Evolutionary conservation across 1,140 invertebrate species (phyloP), one percentile per base, ranked within the genome.

Genomic region (Magallana gigas): DNA sequence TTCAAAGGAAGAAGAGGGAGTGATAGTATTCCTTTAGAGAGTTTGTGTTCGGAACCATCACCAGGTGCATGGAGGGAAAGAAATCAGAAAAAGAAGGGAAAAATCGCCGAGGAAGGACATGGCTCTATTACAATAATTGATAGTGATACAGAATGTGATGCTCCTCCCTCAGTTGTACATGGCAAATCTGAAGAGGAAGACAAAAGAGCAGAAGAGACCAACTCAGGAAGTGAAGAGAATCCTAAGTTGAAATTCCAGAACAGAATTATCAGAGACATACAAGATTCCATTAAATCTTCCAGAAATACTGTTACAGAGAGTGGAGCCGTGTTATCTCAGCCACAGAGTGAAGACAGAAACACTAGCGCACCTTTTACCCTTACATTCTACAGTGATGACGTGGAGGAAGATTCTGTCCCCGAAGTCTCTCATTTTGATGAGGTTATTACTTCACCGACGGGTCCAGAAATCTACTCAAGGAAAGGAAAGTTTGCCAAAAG

Each of bases 331-430:
- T 76, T 76, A 76, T 8, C 68, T 12, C 68, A 76, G 68, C 68
- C 68, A 29, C 68, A 76, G 68, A 36, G 68, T 76, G 68, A 76
- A 29, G 68, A 76, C 0, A 3, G 23, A 36, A 11, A 76, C 23
- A 76, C 23, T 23, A 29, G 23, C 36, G 18, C 11, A 8, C 68
- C 11, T 36, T 9, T 29, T 3, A 76, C 68, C 18, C 29, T 36
- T 12, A 76, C 68, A 8, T 76, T 76, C 68, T 76, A 76, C 68
- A 76, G 68, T 36, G 68, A 76, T 76, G 68, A 76, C 9, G 68
- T 76, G 1, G 68, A 76, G 68, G 68, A 76, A 76, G 68, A 76
- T 36, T 76, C 68, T 29, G 5, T 76, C 23, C 18, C 18, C 36
- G 68, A 76, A 76, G 23, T 76, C 23, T 76, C 68, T 36, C 23